Percentiles rank a stretch among this genome's conserved stretches.
Evolutionary conservation across 2,113 vertebrate genomes (phyloP).

Genomic region (Gambusia holbrooki): DNA sequence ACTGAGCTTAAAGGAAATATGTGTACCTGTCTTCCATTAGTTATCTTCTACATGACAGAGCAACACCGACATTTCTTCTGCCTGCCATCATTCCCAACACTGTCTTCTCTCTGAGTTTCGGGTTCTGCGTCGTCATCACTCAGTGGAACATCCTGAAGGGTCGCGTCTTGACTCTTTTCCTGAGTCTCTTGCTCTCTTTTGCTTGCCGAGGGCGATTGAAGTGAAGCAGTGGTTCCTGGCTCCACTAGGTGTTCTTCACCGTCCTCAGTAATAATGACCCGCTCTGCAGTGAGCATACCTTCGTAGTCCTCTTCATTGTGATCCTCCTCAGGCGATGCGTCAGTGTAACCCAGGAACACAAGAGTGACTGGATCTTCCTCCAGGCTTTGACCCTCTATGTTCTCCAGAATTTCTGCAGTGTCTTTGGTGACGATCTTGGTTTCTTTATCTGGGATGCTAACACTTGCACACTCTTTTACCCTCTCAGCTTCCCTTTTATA

Average conservation of each 20-base stretch:
- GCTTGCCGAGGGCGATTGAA: constrained; percentile 1
- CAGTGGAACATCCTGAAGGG: constrained; percentile 53
- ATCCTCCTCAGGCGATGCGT: constrained; percentile 14
- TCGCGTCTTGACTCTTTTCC: constrained; percentile 18
- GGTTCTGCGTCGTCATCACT: constrained; percentile 31
- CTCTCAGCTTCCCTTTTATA: not conserved
- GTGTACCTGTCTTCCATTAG: not conserved
- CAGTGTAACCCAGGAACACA: constrained; percentile 72
- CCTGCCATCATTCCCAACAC: constrained; percentile 38
- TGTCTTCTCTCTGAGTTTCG: constrained; percentile 16
- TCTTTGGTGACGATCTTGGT: constrained; percentile 2
- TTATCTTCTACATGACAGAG: constrained; percentile 71
- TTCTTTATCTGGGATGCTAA: constrained; percentile 6
- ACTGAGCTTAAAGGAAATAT: not conserved
- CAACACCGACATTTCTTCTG: constrained; percentile 75
- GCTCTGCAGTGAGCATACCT: constrained; percentile 66
- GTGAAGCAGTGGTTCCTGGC: not conserved
- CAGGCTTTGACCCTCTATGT: constrained; percentile 34
- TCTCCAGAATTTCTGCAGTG: not conserved
- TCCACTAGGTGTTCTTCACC: constrained; percentile 55
- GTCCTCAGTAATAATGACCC: constrained; percentile 70
- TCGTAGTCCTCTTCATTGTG: constrained; percentile 28
- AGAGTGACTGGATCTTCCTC: constrained; percentile 72
- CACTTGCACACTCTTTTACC: not conserved
- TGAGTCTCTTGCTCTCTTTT: not conserved